Base-by-base conservation (phyloP, 2,888 invertebrate species). In the Aethes cnicana region DNA sequence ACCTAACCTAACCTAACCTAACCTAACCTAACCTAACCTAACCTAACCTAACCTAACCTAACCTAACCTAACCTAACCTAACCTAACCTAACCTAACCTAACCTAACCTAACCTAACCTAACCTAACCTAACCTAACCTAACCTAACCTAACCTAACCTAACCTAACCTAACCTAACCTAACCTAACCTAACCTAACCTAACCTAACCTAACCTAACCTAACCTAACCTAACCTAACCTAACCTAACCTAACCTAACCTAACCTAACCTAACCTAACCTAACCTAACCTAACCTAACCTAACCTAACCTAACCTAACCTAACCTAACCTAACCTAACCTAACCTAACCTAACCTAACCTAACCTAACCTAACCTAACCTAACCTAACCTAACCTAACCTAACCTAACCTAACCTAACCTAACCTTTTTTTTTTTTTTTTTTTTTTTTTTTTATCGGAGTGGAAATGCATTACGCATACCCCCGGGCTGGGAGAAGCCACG, bases 221-320 rank as follows among this genome's bases (percentile, higher is more conserved):
- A 48, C 47, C 47, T 47, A 47, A 47, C 47, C 47, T 47, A 47
- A 47, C 47, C 47, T 47, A 47, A 47, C 47, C 47, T 47, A 47
- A 47, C 47, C 47, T 47, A 47, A 47, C 47, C 47, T 47, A 47
- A 47, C 47, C 47, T 37, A 37, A 37, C 37, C 37, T 37, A 37
- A 53, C 53, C 53, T 53, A 53, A 50, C 52, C 39, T 39, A 37
- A 37, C 47, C 52, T 44, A 32, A 52, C 43, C 55, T 36, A 41
- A 55, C 46, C 55, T 47, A 42, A 55, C 41, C 50, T 42, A 55
- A 55, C 55, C 55, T 52, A 55, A 55, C 55, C 55, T 50, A 53
- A 55, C 53, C 55, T 48, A 52, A 53, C 52, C 55, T 53, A 55
- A 48, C 53, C 52, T 47, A 47, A 47, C 47, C 47, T 47, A 47